Conservation (phyloP, 2,888 invertebrate species). For the Rhopalosiphum nymphaeae region DNA sequence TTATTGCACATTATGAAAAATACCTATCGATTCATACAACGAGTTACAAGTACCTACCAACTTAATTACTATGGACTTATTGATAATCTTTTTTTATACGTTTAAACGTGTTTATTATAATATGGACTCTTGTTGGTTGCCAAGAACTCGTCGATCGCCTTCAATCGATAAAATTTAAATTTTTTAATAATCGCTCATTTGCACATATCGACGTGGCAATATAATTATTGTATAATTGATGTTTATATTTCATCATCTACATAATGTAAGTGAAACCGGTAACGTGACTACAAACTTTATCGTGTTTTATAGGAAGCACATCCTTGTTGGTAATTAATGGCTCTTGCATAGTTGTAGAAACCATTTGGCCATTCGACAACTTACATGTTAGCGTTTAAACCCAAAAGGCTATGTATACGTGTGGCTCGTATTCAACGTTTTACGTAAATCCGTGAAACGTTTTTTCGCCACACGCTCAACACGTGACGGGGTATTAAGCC, state of each 20-base stretch:
- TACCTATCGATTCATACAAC: not conserved
- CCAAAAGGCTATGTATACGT: not conserved
- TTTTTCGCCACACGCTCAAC: not conserved
- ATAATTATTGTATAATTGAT: not conserved
- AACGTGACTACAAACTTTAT: not conserved
- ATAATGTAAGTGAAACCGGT: not conserved
- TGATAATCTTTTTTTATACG: not conserved
- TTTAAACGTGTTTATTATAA: not conserved
- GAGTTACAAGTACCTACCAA: not conserved
- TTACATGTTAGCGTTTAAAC: not conserved
- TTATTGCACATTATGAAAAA: not conserved
- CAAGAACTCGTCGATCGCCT: not conserved
- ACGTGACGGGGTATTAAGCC: not conserved
- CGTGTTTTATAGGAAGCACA: not conserved
- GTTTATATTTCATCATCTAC: not conserved
- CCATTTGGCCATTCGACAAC: slow-evolving; percentile 4
- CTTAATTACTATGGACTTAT: not conserved
- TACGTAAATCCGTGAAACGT: slow-evolving; percentile 4
- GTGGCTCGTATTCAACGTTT: slow-evolving; percentile 11
- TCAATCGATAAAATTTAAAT: not conserved
- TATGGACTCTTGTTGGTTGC: not conserved
- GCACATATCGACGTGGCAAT: not conserved
- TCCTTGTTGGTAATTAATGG: not conserved
- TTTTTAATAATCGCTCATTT: not conserved
- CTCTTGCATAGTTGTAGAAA: not conserved